Evolutionary conservation across 2,797 vertebrate genomes (phyloP), one percentile per base, ranked within the genome.

Genomic region (Alfaro cultratus): DNA sequence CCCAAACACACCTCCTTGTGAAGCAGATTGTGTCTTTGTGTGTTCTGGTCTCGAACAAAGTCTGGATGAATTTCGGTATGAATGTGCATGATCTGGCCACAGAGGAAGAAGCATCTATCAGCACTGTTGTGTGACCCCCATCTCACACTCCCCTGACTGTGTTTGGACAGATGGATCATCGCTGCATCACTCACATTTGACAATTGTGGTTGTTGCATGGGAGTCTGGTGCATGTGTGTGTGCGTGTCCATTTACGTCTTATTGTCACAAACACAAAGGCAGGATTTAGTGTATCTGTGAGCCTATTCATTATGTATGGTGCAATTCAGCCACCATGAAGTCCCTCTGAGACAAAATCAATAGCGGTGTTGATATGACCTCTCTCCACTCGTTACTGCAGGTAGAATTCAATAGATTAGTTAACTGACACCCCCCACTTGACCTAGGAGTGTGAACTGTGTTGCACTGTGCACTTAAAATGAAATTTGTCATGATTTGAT

Each of bases 141-240:
- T 86, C 90, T 91, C 92, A 88, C 91, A 87, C 92, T 89, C 86
- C 60, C 75, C 72, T 78, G 76, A 51, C 88, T 86, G 73, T 94
- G 92, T 94, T 95, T 94, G 84, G 90, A 95, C 93, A 94, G 91
- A 92, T 94, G 92, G 91, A 89, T 91, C 91, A 92, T 90, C 85
- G 74, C 81, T 87, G 83, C 85, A 73, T 73, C 80, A 36, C 91
- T 93, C 92, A 78, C 85, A 80, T 86, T 83, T 90, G 89, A 88
- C 88, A 92, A 89, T 89, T 79, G 49, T 73, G 83, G 82, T 81
- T 90, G 72, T 77, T 67, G 36, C 78, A 76, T 78, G 62, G 71
- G 26, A 75, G 74, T 43, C n/a, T 34, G 64, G 53, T 49, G 72
- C 41, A 13, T n/a, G 68, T 60, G 71, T 70, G 77, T 78, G 47